Percentiles rank a stretch among this genome's conserved stretches.
These are phyloP conservation scores for Cyanoderma ruficeps DNA, from an alignment of 2,113 vertebrate genomes.

Conservation along the genomic window DNA sequence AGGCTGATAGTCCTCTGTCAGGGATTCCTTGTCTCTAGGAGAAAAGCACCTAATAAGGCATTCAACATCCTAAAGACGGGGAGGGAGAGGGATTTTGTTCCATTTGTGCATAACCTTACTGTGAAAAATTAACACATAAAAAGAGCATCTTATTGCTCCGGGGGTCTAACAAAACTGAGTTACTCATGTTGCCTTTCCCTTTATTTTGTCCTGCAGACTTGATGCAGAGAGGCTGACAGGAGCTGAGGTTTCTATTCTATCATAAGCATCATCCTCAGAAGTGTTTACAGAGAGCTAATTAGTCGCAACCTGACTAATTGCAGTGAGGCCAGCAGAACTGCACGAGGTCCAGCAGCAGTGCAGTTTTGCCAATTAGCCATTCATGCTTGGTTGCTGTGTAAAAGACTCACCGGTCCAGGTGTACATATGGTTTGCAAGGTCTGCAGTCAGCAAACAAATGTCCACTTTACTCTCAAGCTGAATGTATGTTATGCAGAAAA, in stretches of 20 bases:
- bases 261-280: not conserved
- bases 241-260: not conserved
- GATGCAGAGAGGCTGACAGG: not conserved
- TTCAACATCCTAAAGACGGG: not conserved
- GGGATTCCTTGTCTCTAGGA: not conserved
- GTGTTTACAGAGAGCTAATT: constrained; percentile 28
- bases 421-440: not conserved
- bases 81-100: not conserved
- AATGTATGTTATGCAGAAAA: not conserved
- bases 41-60: not conserved
- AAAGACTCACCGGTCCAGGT: fast-evolving
- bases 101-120: not conserved
- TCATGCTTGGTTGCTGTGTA: not conserved
- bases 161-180: not conserved
- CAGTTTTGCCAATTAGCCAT: not conserved
- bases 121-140: constrained; percentile 32
- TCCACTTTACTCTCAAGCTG: not conserved
- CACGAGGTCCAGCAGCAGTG: not conserved
- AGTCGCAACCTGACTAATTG: not conserved
- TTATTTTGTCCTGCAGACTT: not conserved
- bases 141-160: not conserved
- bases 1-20: not conserved
- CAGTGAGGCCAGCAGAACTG: not conserved
- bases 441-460: not conserved
- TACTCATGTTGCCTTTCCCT: not conserved